Evolutionary conservation across 2,113 vertebrate species (phyloP).

Genomic region (Microcebus lehilahytsara): DNA sequence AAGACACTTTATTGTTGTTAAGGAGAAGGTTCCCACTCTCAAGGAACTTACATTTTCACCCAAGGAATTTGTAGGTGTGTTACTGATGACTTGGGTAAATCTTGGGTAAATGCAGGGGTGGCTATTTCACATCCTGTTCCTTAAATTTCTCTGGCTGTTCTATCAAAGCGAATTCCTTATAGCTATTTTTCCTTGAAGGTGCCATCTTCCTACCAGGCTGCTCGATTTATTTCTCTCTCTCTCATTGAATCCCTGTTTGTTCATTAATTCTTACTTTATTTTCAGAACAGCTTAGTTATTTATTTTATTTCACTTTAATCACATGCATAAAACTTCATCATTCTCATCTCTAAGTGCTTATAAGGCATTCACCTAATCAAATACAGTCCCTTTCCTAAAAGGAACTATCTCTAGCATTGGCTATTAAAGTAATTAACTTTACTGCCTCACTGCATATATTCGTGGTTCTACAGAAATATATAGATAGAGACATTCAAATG

Average conservation of each 20-base stretch:
- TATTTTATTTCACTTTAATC: conserved; percentile 8
- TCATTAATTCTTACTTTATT: not conserved
- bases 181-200: not conserved
- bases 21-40: not conserved
- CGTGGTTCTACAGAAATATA: not conserved
- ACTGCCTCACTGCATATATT: not conserved
- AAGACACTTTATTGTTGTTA: not conserved
- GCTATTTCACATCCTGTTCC: not conserved
- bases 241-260: not conserved
- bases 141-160: not conserved
- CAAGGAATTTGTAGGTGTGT: not conserved
- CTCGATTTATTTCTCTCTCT: not conserved
- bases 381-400: not conserved
- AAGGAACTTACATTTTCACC: not conserved
- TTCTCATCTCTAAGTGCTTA: not conserved
- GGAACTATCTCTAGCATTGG: not conserved
- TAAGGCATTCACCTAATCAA: not conserved
- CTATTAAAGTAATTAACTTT: not conserved
- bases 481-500: not conserved
- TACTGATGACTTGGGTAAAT: not conserved
- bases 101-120: not conserved
- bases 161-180: not conserved
- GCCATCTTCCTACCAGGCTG: not conserved
- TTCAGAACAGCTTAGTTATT: not conserved
- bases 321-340: not conserved